Evolutionary conservation across 1,140 invertebrate genomes (phyloP).

Genomic region (Ceratina australensis): DNA sequence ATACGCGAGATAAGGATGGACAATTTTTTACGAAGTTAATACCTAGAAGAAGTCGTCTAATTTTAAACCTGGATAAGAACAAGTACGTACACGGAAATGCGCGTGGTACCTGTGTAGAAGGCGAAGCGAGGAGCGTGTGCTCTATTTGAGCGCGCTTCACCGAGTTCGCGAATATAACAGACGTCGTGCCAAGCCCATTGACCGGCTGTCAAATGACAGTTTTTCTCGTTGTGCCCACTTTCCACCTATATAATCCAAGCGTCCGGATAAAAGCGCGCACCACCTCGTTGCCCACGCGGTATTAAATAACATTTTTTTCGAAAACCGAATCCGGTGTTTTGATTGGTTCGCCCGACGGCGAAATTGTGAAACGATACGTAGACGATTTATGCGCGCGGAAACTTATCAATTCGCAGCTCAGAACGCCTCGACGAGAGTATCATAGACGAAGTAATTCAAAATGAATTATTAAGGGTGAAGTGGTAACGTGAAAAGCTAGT

Average conservation of each 20-base stretch:
- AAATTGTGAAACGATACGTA: not conserved
- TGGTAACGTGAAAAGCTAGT: not conserved
- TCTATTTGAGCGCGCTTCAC: not conserved
- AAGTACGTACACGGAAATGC: no score
- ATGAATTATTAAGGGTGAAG: not conserved
- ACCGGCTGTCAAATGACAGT: constrained; percentile 29
- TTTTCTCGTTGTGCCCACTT: constrained; percentile 44
- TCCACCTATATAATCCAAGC: constrained; percentile 43
- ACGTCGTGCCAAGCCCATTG: constrained; percentile 31
- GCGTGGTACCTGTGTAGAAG: no score
- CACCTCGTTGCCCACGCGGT: constrained; percentile 32
- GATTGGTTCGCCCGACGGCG: not conserved
- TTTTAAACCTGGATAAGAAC: no score
- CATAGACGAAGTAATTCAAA: no score
- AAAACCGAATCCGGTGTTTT: not conserved
- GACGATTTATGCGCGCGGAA: not conserved
- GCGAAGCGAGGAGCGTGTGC: no score
- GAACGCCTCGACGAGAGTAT: not conserved
- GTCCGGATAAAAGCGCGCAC: constrained; percentile 22
- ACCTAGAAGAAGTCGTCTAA: no score
- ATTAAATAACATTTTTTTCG: constrained; percentile 32
- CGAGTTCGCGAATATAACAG: constrained; percentile 17
- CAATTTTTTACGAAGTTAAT: no score
- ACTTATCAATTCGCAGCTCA: not conserved
- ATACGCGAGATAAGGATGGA: not conserved